These are phyloP conservation scores for Phoenicopterus ruber DNA, from an alignment of 2,113 vertebrate species.

Conservation along the genomic window DNA sequence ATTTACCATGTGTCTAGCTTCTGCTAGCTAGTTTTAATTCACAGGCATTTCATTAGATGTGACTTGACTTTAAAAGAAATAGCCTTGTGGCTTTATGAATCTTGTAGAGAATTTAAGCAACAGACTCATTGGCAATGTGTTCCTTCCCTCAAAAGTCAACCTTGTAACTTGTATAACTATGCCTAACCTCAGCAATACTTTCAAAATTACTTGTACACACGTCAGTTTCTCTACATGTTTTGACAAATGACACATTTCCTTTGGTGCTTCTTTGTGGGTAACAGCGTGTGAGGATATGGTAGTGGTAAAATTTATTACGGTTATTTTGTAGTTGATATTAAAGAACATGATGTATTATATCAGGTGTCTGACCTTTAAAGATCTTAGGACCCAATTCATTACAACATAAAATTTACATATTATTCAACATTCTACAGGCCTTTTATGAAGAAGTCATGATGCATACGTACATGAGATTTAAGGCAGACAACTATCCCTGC, in stretches of 20 bases:
- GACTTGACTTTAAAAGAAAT: background rate
- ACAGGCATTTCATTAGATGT: background rate
- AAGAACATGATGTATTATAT: constrained; percentile 84
- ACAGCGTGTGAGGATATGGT: constrained; percentile 80
- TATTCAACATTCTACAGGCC: constrained; percentile 78
- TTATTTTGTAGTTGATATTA: constrained; percentile 87
- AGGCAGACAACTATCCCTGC: constrained; percentile 41
- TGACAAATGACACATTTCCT: constrained; percentile 83
- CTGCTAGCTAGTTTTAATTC: constrained; percentile 6
- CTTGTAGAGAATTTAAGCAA: constrained; percentile 18
- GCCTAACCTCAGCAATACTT: constrained; percentile 73
- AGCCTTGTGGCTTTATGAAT: constrained; percentile 12
- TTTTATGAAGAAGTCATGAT: constrained; percentile 78
- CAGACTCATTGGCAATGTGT: background rate
- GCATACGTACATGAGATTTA: constrained; percentile 64
- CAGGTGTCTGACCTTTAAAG: constrained; percentile 85
- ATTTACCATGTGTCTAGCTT: background rate
- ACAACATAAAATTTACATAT: constrained; percentile 87
- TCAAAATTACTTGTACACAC: constrained; percentile 75
- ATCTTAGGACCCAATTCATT: constrained; percentile 85
- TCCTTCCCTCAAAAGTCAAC: constrained; percentile 34
- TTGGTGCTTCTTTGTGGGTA: constrained; percentile 82
- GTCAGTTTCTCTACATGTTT: constrained; percentile 74
- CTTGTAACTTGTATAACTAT: constrained; percentile 63
- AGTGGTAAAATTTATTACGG: constrained; percentile 81